Conservation (phyloP, 2,888 invertebrate species). For the Ennomos quercinarius region DNA sequence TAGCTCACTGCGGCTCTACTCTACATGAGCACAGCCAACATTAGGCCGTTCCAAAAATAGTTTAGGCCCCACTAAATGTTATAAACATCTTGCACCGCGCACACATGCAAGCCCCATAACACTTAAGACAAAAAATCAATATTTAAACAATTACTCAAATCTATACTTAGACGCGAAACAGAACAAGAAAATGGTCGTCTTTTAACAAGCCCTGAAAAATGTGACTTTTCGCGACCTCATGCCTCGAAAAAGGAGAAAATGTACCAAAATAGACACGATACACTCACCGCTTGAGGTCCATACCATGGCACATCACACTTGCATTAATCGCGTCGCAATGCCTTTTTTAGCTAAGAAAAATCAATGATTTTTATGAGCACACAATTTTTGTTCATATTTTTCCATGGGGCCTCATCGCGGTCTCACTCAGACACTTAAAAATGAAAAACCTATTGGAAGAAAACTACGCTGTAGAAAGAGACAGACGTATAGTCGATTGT, state of each 20-base stretch:
- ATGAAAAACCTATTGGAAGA: constrained; percentile 81
- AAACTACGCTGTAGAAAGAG: constrained; percentile 75
- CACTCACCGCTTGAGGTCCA: constrained; percentile 62
- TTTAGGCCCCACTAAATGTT: constrained; percentile 80
- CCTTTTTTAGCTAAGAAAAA: constrained; percentile 81
- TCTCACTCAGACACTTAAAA: constrained; percentile 77
- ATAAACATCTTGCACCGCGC: constrained; percentile 72
- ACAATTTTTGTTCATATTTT: constrained; percentile 80
- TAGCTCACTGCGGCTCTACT: constrained; percentile 53
- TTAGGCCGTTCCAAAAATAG: constrained; percentile 82
- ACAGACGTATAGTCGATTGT: constrained; percentile 75
- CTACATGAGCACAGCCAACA: constrained; percentile 71
- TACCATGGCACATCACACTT: constrained; percentile 65
- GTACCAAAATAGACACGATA: constrained; percentile 66
- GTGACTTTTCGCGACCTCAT: constrained; percentile 72
- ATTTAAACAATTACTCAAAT: constrained; percentile 64
- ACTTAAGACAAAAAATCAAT: constrained; percentile 71
- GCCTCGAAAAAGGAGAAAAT: constrained; percentile 60
- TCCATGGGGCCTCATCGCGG: constrained; percentile 68
- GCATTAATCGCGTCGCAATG: constrained; percentile 67
- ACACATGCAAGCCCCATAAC: constrained; percentile 64
- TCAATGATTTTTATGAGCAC: constrained; percentile 83
- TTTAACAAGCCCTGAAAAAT: constrained; percentile 72
- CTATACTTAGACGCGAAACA: constrained; percentile 44
- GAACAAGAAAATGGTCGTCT: constrained; percentile 66